Evolutionary conservation across 2,888 invertebrate species (phyloP).

Genomic region (Lasioglossum zephyrum): DNA sequence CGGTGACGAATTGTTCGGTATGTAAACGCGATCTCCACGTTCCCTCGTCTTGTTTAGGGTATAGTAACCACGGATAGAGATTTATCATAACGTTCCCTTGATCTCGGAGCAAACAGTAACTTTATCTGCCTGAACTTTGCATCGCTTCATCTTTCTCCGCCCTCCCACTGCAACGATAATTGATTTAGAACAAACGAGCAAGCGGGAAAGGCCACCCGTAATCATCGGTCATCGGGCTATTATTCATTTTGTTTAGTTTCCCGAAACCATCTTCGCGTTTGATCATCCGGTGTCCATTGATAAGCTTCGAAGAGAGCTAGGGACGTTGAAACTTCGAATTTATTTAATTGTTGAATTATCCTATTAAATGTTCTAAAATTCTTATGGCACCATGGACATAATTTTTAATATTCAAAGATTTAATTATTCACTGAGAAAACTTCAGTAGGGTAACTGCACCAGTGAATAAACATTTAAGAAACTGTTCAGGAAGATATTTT

Average conservation of each 20-base stretch:
- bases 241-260: background rate
- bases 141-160: background rate
- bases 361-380: too few species aligned
- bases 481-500: too few species aligned
- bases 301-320: background rate
- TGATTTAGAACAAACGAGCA: constrained; percentile 9
- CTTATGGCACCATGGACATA: too few species aligned
- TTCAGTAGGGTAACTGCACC: too few species aligned
- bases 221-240: background rate
- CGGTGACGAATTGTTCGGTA: constrained; percentile 14
- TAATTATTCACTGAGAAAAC: too few species aligned
- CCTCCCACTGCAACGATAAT: background rate
- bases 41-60: background rate
- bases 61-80: background rate
- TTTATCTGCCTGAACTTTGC: constrained; percentile 55
- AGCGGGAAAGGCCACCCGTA: background rate
- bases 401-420: too few species aligned
- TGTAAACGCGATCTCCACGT: background rate
- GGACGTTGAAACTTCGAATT: background rate
- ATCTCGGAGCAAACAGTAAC: constrained; percentile 40
- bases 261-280: background rate
- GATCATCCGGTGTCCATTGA: background rate
- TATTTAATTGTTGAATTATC: too few species aligned
- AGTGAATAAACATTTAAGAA: too few species aligned
- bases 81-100: constrained; percentile 36